Percentiles rank a stretch among this genome's conserved stretches.
Evolutionary conservation across 2,113 vertebrate species (phyloP).

Genomic region (Cyphomyrus discorhynchus): DNA sequence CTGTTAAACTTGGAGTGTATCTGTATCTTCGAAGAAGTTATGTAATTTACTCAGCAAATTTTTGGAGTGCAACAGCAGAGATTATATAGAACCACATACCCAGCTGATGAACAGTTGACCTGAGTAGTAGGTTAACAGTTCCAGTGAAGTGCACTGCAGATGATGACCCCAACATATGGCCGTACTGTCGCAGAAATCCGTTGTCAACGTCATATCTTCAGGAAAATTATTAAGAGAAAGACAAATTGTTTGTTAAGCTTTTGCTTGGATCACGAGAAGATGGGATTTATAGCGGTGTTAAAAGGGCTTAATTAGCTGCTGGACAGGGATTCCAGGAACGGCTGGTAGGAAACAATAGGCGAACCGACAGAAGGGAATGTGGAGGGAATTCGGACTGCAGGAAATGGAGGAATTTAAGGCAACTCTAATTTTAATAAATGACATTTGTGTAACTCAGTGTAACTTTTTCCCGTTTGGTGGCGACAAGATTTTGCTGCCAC

Average conservation of each 20-base stretch:
- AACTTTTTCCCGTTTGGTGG: neutral
- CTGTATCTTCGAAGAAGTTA: neutral
- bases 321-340: constrained; percentile 20
- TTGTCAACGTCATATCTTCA: neutral
- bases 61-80: neutral
- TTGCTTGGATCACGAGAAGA: constrained; percentile 21
- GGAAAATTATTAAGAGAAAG: neutral
- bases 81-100: neutral
- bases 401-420: neutral
- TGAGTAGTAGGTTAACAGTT: neutral
- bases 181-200: neutral
- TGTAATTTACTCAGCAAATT: neutral
- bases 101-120: neutral
- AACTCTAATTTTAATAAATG: neutral
- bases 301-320: constrained; percentile 40
- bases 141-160: neutral
- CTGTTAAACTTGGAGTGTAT: neutral
- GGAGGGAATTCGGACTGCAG: neutral
- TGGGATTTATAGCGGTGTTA: constrained; percentile 27
- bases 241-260: constrained; percentile 22
- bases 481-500: neutral
- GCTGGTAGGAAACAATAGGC: neutral
- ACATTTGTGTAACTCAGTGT: neutral
- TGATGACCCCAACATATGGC: neutral
- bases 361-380: constrained; percentile 5